Evolutionary conservation across 1,140 invertebrate genomes (phyloP), one percentile per base, ranked within the genome.

Genomic region (Diabrotica virgifera): DNA sequence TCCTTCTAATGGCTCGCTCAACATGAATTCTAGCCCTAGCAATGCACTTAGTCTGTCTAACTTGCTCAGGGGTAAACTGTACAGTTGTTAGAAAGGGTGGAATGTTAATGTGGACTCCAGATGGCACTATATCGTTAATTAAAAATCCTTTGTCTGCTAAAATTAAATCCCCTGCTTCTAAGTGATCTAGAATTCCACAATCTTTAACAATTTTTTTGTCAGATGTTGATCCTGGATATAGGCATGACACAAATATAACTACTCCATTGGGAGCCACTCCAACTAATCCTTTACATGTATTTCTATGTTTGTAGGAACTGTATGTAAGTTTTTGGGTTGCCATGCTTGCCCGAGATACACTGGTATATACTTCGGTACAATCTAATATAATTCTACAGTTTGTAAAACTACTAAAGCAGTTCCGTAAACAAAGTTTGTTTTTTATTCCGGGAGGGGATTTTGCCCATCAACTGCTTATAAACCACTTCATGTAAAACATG

Each of bases 231-330:
- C 59, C 64, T 61, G 57, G 35, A 61, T 65, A 61, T 62, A 62
- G 36, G 35, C 56, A 10, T 24, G 13, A 36, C n/a, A 65, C 14
- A 55, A 52, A 65, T 11, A 66, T 72, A 36, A 67, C 36, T 36
- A 68, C 64, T 6, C 66, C 69, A 67, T 72, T 72, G 51, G 69
- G 71, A 11, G 71, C 69, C 36, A 70, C 64, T 36, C 69, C 66
- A 9, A 72, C 51, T 37, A 72, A 59, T 40, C 24, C 63, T 36
- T 64, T 59, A 11, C 37, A 64, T 36, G 63, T 64, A 36, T 64
- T 64, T 10, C 50, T 37, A 37, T 64, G 63, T 36, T 62, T 61
- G 36, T 65, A 65, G 7, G 50, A 53, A 36, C 64, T 65, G 36
- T 50, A 65, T 50, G 64, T 65, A 8, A 55, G 13, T 50, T 62